phyloP scores from a whole-genome alignment of 2,113 vertebrate genomes.

The Chaetorhynchus papuensis region DNA sequence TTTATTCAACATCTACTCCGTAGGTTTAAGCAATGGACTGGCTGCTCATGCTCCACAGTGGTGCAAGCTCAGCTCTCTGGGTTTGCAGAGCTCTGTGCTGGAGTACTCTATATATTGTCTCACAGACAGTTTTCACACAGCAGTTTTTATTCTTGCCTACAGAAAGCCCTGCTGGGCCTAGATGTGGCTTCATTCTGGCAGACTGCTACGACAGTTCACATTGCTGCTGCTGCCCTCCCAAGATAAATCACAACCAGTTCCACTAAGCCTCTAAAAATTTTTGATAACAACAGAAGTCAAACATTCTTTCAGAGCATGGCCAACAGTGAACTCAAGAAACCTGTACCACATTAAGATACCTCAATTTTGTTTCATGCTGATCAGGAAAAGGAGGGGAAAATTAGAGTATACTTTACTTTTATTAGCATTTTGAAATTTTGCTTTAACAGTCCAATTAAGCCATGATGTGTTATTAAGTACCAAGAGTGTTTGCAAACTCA shows the following conservation, averaged over 20 bases:
- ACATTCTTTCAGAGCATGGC: neutral
- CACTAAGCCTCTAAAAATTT: neutral
- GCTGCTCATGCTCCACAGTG: neutral
- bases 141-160: neutral
- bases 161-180: neutral
- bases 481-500: neutral
- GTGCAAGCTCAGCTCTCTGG: neutral
- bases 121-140: neutral
- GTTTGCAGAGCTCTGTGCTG: neutral
- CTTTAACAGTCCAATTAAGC: conserved; percentile 7
- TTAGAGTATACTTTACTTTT: neutral
- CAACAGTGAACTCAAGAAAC: neutral
- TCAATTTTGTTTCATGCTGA: neutral
- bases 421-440: neutral
- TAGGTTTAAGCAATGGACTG: neutral
- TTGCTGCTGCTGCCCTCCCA: neutral
- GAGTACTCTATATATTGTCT: neutral
- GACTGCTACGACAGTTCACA: neutral
- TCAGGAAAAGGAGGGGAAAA: neutral
- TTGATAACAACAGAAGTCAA: neutral
- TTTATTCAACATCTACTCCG: neutral
- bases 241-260: neutral
- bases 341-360: neutral
- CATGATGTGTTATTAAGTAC: neutral
- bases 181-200: neutral